phyloP scores from a whole-genome alignment of 2,888 invertebrate genomes.

The Trachelus iudaicus region DNA sequence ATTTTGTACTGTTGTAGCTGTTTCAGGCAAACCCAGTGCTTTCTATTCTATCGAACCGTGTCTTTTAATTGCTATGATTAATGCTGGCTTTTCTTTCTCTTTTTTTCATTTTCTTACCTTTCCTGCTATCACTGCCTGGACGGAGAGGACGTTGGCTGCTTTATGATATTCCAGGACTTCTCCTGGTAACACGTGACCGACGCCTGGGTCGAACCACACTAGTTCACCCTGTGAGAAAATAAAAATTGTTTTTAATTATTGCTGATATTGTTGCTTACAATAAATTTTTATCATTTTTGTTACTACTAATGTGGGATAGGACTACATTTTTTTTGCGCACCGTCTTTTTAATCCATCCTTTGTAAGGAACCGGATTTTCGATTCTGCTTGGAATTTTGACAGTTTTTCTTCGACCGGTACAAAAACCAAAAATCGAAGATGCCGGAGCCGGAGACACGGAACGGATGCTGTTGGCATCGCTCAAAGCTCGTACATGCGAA shows the following conservation, averaged over 20 bases:
- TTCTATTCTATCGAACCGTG: constrained; percentile 24
- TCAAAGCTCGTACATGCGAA: constrained; percentile 38
- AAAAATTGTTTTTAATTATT: constrained; percentile 1
- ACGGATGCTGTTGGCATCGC: constrained; percentile 40
- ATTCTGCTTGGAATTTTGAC: neutral
- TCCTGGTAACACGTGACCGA: constrained; percentile 90
- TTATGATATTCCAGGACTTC: constrained; percentile 91
- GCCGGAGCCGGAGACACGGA: constrained; percentile 39
- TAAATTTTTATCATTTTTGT: neutral
- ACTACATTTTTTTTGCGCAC: neutral
- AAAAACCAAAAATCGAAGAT: constrained; percentile 59
- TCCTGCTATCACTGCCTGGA: constrained; percentile 87
- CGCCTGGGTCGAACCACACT: constrained; percentile 94
- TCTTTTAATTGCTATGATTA: neutral
- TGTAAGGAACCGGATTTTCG: neutral
- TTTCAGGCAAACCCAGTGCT: constrained; percentile 28
- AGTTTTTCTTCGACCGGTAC: constrained; percentile 53
- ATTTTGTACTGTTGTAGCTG: constrained; percentile 38
- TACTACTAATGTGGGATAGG: neutral
- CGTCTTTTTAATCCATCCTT: neutral
- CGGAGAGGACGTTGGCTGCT: constrained; percentile 89
- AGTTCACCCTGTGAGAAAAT: constrained; percentile 75
- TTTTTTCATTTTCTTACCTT: constrained; percentile 71
- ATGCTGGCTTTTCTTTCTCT: constrained; percentile 4
- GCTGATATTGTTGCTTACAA: neutral